phyloP scores from a whole-genome alignment of 1,140 invertebrate species.

The Drosophila funebris region DNA sequence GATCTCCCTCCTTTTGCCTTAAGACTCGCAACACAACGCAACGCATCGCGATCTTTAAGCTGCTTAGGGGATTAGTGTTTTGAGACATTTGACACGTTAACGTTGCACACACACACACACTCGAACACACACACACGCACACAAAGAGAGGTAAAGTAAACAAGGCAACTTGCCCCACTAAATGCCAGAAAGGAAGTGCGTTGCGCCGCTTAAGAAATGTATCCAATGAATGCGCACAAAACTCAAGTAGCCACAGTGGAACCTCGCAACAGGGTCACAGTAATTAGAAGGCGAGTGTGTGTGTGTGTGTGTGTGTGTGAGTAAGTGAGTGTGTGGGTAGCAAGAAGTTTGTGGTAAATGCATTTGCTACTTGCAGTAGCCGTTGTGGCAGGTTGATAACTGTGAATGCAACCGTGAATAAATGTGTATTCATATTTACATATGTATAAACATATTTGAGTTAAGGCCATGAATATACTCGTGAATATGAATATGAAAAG shows the following conservation, averaged over 20 bases:
- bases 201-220: conserved; percentile 58
- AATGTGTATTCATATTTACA: neutral
- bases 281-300: conserved; percentile 10
- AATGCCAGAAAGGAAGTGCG: conserved; percentile 72
- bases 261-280: conserved; percentile 24
- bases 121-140: conserved; percentile 16
- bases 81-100: conserved; percentile 82
- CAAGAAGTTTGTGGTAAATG: neutral
- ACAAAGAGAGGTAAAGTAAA: conserved; percentile 52
- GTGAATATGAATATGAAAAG: too few relatives aligned
- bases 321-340: neutral
- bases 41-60: conserved; percentile 80
- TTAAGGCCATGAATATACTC: neutral
- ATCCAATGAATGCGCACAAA: conserved; percentile 60
- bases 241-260: conserved; percentile 43
- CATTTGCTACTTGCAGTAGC: conserved; percentile 10
- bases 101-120: conserved; percentile 53
- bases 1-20: conserved; percentile 10
- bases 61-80: conserved; percentile 81
- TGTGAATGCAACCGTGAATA: neutral
- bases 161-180: conserved; percentile 60
- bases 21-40: conserved; percentile 42
- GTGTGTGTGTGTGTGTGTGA: neutral
- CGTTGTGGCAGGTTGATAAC: conserved; percentile 4
- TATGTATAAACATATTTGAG: neutral